Percentiles rank a stretch among this genome's conserved stretches.
phyloP scores from a whole-genome alignment of 2,888 invertebrate genomes.

The Dendrolimus pini region DNA sequence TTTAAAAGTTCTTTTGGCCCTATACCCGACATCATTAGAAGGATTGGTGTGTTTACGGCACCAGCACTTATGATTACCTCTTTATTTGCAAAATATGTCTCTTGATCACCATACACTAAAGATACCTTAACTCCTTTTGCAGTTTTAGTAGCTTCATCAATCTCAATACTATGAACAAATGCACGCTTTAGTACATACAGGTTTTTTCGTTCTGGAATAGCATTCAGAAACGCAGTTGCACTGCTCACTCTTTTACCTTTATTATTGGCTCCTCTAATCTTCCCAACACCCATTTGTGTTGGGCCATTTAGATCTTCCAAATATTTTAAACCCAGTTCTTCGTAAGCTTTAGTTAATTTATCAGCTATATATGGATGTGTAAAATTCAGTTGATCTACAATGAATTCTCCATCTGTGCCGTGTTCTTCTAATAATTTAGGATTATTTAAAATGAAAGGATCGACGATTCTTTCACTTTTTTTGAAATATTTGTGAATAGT shows the following conservation, averaged over 20 bases:
- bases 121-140: constrained; percentile 44
- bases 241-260: constrained; percentile 74
- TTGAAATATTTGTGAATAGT: constrained; percentile 52
- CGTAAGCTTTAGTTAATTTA: constrained; percentile 51
- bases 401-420: constrained; percentile 66
- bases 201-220: constrained; percentile 42
- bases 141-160: constrained; percentile 30
- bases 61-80: constrained; percentile 60
- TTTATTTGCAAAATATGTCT: constrained; percentile 40
- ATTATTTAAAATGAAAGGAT: constrained; percentile 52
- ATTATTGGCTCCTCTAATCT: constrained; percentile 65
- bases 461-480: constrained; percentile 58
- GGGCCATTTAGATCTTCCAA: constrained; percentile 56
- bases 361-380: constrained; percentile 48
- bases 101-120: constrained; percentile 31
- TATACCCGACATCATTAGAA: constrained; percentile 58
- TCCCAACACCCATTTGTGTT: constrained; percentile 72
- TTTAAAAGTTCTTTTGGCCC: constrained; percentile 47
- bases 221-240: constrained; percentile 65
- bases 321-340: constrained; percentile 66
- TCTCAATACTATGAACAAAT: constrained; percentile 32
- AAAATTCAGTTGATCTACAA: constrained; percentile 65
- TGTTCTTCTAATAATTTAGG: constrained; percentile 49
- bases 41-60: constrained; percentile 48
- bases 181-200: constrained; percentile 50